phyloP scores from a whole-genome alignment of 1,140 invertebrate genomes.

The Caenorhabditis latens region DNA sequence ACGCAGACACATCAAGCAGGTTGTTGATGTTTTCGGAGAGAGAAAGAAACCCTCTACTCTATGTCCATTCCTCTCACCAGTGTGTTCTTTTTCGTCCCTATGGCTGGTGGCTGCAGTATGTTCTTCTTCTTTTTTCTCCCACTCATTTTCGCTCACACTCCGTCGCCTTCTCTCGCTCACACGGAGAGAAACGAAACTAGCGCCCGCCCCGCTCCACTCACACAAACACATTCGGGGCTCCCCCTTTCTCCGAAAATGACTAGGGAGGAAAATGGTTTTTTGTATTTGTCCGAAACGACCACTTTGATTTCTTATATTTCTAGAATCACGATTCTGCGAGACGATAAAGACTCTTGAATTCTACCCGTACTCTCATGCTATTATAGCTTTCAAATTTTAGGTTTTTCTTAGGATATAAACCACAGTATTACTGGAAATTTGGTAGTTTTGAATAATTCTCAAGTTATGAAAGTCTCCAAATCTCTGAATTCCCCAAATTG shows the following conservation, averaged over 20 bases:
- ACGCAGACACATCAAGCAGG: conserved; percentile 43
- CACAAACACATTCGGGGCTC: conserved; percentile 39
- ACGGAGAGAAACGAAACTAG: not conserved
- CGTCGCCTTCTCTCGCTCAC: not conserved
- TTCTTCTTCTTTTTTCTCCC: not conserved
- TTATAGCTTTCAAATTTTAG: no score
- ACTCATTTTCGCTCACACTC: conserved; percentile 39
- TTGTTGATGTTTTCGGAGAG: conserved; percentile 40
- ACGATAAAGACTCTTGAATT: no score
- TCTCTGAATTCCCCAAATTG: no score
- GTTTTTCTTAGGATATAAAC: no score
- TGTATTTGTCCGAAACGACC: not conserved
- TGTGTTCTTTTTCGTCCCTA: conserved; percentile 13
- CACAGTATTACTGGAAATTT: no score
- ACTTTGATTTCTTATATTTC: not conserved
- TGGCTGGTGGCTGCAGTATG: not conserved
- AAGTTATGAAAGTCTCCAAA: no score
- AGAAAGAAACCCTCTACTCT: not conserved
- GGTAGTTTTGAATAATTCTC: no score
- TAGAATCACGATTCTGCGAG: not conserved
- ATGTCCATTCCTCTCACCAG: not conserved
- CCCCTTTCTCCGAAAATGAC: not conserved
- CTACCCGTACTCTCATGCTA: no score
- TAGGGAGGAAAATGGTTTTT: not conserved
- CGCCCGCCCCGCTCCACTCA: not conserved